These are phyloP conservation scores for Danio tinwini DNA, from an alignment of 2,797 vertebrate genomes.

Conservation along the genomic window DNA sequence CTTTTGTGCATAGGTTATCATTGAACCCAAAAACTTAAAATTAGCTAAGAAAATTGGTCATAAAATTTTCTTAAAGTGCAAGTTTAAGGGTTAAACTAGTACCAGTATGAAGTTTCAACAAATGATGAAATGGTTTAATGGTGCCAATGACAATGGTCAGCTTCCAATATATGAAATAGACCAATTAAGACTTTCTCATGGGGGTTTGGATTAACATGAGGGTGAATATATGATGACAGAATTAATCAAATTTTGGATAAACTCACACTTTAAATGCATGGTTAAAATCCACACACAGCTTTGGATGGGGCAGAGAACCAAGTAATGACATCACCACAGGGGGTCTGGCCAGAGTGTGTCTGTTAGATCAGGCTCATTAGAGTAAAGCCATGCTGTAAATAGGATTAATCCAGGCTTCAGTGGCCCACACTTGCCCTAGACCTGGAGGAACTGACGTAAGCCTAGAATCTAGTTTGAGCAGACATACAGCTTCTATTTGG, in stretches of 20 bases:
- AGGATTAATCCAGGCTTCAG: constrained; percentile 52
- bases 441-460: constrained; percentile 31
- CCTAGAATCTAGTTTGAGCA: constrained; percentile 39
- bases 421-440: constrained; percentile 26
- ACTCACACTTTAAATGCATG: not conserved
- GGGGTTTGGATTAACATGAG: not conserved
- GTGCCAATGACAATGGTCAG: not conserved
- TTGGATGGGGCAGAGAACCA: constrained; percentile 33
- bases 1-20: no score
- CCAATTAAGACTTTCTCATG: not conserved
- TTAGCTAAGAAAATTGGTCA: no score
- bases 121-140: not conserved
- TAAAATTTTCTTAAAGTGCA: no score
- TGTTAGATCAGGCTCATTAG: constrained; percentile 37
- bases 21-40: no score
- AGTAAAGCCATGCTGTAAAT: constrained; percentile 54
- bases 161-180: not conserved
- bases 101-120: not conserved
- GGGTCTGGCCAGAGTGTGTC: constrained; percentile 33
- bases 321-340: constrained; percentile 46
- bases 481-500: not conserved
- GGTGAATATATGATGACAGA: not conserved
- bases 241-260: not conserved
- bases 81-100: not conserved
- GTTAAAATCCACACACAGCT: not conserved